These are phyloP conservation scores for Charaxes varanes DNA, from an alignment of 1,140 invertebrate genomes.

Conservation along the genomic window DNA sequence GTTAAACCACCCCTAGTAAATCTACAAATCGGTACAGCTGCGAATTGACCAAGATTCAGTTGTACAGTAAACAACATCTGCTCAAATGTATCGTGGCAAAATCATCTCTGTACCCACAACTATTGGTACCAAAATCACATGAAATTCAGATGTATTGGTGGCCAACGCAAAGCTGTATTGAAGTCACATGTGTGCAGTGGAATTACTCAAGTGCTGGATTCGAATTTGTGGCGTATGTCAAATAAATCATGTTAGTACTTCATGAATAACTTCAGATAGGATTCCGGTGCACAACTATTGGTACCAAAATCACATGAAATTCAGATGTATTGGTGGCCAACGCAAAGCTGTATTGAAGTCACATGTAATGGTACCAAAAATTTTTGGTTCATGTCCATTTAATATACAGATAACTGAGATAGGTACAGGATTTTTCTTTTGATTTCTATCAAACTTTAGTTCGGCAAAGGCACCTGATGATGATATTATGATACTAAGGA, in stretches of 20 bases:
- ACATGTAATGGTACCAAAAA: too few species aligned
- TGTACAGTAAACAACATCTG: slow-evolving; percentile 6
- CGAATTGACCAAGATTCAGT: slow-evolving; percentile 19
- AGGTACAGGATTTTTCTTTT: too few species aligned
- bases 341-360: slow-evolving; percentile 17
- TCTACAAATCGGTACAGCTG: slow-evolving; percentile 18
- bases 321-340: slow-evolving; percentile 1
- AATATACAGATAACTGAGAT: too few species aligned
- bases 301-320: slow-evolving; percentile 1
- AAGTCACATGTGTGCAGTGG: slow-evolving; percentile 21
- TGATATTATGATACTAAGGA: too few species aligned
- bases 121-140: slow-evolving; percentile 1
- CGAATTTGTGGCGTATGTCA: slow-evolving; percentile 22
- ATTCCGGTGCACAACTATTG: not conserved
- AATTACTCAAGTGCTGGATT: slow-evolving; percentile 23
- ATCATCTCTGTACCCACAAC: not conserved
- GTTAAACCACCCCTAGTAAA: slow-evolving; percentile 12
- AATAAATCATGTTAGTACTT: slow-evolving; percentile 23
- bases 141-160: not conserved
- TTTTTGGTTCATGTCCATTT: too few species aligned
- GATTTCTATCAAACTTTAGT: too few species aligned
- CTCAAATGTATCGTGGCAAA: not conserved
- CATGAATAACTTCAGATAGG: slow-evolving; percentile 16
- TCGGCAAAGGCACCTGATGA: too few species aligned
- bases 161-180: slow-evolving; percentile 13